Evolutionary conservation across 30 jellyfish, hydroid and myxozoan species (phyloP).

Genomic region (Aurelia sp.): DNA sequence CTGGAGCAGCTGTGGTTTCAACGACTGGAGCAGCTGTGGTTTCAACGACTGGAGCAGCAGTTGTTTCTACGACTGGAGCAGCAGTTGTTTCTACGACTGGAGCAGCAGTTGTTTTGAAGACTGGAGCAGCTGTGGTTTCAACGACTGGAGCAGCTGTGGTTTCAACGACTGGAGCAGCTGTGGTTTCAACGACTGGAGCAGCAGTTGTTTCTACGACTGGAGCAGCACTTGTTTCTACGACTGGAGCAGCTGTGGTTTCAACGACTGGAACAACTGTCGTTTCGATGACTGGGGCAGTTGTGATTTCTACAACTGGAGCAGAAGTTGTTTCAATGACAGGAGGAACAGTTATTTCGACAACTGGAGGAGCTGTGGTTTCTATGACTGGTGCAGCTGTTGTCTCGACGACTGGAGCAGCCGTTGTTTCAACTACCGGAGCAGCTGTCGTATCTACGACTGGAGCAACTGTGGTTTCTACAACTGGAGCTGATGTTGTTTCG

Average conservation of each 20-base stretch:
- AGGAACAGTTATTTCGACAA: conserved; percentile 33
- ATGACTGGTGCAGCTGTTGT: conserved; percentile 17
- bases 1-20: conserved; percentile 1
- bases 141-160: conserved; percentile 13
- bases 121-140: conserved; percentile 21
- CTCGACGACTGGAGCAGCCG: conserved; percentile 30
- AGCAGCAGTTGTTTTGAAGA: neutral
- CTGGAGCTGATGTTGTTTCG: conserved; percentile 22
- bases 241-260: conserved; percentile 2
- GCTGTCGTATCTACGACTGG: conserved; percentile 23
- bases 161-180: conserved; percentile 17
- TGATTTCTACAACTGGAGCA: conserved; percentile 16
- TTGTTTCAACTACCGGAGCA: conserved; percentile 4
- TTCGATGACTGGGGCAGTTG: conserved; percentile 23
- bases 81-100: conserved; percentile 11
- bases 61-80: conserved; percentile 1
- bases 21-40: conserved; percentile 31
- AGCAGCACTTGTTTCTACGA: conserved; percentile 15
- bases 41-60: conserved; percentile 10
- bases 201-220: conserved; percentile 20
- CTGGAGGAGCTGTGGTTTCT: conserved; percentile 53
- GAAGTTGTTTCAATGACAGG: conserved; percentile 32
- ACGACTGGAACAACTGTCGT: neutral
- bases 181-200: conserved; percentile 23
- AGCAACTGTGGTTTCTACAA: conserved; percentile 23